Conservation (phyloP, 2,113 vertebrate genomes). For the Papio anubis region DNA sequence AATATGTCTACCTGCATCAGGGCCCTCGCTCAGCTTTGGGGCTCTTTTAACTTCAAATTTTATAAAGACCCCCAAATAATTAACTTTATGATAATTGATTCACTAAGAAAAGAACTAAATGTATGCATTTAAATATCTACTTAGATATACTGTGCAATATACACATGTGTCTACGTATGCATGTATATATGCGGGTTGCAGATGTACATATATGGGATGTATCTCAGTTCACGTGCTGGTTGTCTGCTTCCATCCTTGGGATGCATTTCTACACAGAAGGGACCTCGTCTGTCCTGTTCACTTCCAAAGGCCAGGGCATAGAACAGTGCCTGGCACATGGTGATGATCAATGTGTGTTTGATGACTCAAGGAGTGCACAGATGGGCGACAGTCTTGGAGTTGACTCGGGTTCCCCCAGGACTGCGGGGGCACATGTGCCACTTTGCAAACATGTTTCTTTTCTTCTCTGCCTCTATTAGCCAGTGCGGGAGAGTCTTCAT, state of each 20-base stretch:
- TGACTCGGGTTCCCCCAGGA: too few relatives aligned
- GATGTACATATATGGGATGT: too few relatives aligned
- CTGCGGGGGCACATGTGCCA: neutral
- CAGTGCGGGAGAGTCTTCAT: neutral
- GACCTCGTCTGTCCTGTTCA: too few relatives aligned
- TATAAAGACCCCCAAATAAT: neutral
- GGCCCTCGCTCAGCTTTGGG: neutral
- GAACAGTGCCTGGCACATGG: accelerated
- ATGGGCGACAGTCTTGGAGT: too few relatives aligned
- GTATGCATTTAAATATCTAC: neutral
- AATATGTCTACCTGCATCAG: accelerated
- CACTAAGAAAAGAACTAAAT: neutral
- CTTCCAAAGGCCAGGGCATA: accelerated
- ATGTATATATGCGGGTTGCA: accelerated
- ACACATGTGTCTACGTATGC: too few relatives aligned
- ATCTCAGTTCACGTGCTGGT: too few relatives aligned
- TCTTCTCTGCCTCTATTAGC: neutral
- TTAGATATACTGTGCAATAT: accelerated
- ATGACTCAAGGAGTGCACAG: accelerated
- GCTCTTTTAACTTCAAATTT: neutral
- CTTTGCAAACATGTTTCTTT: accelerated
- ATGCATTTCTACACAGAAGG: neutral
- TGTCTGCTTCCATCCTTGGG: neutral
- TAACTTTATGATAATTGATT: neutral
- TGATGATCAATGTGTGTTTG: accelerated